phyloP scores from a whole-genome alignment of 2,888 invertebrate species.

The Nasonia oneida region DNA sequence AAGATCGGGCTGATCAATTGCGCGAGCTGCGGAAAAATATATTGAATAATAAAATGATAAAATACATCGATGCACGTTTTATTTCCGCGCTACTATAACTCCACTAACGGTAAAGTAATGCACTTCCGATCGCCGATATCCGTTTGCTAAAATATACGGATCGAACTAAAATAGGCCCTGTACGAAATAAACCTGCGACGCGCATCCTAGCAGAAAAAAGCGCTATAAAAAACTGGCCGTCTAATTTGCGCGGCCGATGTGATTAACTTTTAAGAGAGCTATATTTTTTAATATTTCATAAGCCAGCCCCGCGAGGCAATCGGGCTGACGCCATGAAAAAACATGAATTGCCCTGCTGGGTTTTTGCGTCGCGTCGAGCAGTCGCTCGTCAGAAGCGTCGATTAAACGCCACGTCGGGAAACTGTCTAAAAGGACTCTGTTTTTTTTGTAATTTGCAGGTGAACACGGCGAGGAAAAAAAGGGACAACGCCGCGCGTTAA shows the following conservation, averaged over 20 bases:
- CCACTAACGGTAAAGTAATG: no score
- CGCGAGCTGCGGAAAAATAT: no score
- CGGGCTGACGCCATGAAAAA: slow-evolving; percentile 15
- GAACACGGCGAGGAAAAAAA: background rate
- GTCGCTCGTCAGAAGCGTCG: slow-evolving; percentile 51
- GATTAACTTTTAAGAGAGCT: no score
- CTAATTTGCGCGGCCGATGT: no score
- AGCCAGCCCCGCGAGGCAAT: background rate
- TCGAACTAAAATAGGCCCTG: no score
- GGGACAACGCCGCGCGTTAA: background rate
- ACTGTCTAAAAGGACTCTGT: background rate
- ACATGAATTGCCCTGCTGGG: slow-evolving; percentile 10
- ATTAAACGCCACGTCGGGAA: slow-evolving; percentile 39
- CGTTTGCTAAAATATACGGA: no score
- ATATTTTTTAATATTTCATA: no score
- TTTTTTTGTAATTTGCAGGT: slow-evolving; percentile 27
- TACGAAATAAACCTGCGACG: no score
- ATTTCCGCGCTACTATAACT: no score
- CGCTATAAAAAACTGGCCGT: no score
- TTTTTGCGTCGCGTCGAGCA: slow-evolving; percentile 12
- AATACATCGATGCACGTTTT: background rate
- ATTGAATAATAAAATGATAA: background rate
- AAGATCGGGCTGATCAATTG: slow-evolving; percentile 26
- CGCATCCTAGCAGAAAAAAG: no score
- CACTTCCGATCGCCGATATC: no score